phyloP scores from a whole-genome alignment of 2,113 vertebrate genomes.

The Calcarius ornatus region DNA sequence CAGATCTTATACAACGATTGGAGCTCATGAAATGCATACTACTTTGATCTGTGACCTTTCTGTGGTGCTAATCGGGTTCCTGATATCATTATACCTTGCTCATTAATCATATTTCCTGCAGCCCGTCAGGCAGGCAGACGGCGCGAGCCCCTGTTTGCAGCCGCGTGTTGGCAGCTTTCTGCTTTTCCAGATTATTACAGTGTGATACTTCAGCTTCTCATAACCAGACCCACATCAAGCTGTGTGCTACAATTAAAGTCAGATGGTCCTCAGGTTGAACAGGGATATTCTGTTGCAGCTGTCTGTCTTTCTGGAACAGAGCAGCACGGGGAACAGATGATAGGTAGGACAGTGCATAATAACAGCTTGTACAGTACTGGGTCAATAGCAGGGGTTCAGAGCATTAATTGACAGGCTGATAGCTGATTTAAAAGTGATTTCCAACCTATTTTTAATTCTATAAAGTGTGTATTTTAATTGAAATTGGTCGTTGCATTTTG shows the following conservation, averaged over 20 bases:
- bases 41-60: slow-evolving; percentile 93
- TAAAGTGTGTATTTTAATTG: slow-evolving; percentile 32
- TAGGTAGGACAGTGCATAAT: slow-evolving; percentile 73
- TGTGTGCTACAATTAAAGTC: slow-evolving; percentile 85
- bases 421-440: slow-evolving; percentile 64
- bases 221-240: slow-evolving; percentile 81
- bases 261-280: slow-evolving; percentile 84
- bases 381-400: slow-evolving; percentile 70
- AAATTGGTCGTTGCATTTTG: not conserved
- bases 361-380: slow-evolving; percentile 76
- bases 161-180: slow-evolving; percentile 80
- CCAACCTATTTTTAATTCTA: slow-evolving; percentile 44
- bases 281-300: slow-evolving; percentile 81
- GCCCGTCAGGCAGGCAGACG: slow-evolving; percentile 77
- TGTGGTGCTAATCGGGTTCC: slow-evolving; percentile 91
- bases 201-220: slow-evolving; percentile 78
- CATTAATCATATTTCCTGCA: slow-evolving; percentile 93
- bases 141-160: slow-evolving; percentile 73
- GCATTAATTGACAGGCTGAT: slow-evolving; percentile 73
- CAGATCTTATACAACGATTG: slow-evolving; percentile 72
- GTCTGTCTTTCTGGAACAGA: slow-evolving; percentile 78
- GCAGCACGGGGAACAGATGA: slow-evolving; percentile 75
- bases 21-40: slow-evolving; percentile 83
- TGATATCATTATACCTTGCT: slow-evolving; percentile 90
- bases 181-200: slow-evolving; percentile 81